phyloP scores from a whole-genome alignment of 1,140 invertebrate genomes.

The Drosophila aff. region DNA sequence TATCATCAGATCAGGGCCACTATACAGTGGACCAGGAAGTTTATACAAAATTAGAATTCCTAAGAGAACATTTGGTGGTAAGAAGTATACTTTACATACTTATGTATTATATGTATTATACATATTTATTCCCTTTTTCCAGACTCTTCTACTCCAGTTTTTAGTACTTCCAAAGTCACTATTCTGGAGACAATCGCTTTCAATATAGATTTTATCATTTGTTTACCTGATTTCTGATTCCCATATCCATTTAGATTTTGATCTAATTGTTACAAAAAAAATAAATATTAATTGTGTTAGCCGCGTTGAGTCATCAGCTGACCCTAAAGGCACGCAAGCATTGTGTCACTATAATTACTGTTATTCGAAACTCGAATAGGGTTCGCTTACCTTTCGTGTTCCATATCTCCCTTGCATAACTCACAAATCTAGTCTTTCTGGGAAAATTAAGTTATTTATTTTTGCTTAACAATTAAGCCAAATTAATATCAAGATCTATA shows the following conservation, averaged over 20 bases:
- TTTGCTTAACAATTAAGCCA: constrained; percentile 53
- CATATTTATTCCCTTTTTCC: too few species aligned
- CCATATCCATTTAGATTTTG: constrained; percentile 8
- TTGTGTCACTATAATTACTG: constrained; percentile 62
- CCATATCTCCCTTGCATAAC: constrained; percentile 48
- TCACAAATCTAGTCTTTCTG: constrained; percentile 39
- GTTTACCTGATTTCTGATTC: background rate
- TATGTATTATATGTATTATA: background rate
- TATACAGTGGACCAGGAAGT: constrained; percentile 3
- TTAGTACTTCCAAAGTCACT: background rate
- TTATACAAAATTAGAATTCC: background rate
- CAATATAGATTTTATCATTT: background rate
- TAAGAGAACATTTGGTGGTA: background rate
- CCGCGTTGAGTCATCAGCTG: constrained; percentile 25
- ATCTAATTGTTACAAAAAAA: constrained; percentile 16
- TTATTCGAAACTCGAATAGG: constrained; percentile 54
- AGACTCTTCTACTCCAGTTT: background rate
- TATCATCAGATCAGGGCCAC: constrained; percentile 17
- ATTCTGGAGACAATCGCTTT: background rate
- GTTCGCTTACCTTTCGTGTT: constrained; percentile 58
- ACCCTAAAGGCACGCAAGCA: constrained; percentile 38
- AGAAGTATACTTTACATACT: background rate
- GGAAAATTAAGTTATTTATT: constrained; percentile 46
- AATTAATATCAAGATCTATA: constrained; percentile 52
- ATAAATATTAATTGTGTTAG: constrained; percentile 9